These are phyloP conservation scores for Euura lappo DNA, from an alignment of 1,140 invertebrate genomes.

Conservation along the genomic window DNA sequence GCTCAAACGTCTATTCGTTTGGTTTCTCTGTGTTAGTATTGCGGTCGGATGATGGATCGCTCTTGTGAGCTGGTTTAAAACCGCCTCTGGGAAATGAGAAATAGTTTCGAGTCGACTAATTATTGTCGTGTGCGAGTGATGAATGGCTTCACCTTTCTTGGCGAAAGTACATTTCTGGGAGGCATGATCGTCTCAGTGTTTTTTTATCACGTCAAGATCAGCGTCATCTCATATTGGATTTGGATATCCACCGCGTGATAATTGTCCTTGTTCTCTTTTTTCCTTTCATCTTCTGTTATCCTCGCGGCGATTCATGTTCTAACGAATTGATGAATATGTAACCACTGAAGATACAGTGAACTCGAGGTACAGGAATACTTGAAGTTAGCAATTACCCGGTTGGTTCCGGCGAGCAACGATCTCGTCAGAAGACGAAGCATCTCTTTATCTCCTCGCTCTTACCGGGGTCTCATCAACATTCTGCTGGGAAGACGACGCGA, in stretches of 20 bases:
- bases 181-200: background rate
- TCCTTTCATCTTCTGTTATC: background rate
- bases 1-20: background rate
- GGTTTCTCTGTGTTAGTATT: constrained; percentile 31
- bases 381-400: constrained; percentile 38
- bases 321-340: background rate
- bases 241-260: no score
- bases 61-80: constrained; percentile 44
- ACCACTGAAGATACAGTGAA: background rate
- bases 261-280: no score
- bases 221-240: no score
- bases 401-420: constrained; percentile 28
- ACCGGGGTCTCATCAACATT: constrained; percentile 30
- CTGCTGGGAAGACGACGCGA: background rate
- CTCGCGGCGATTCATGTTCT: background rate
- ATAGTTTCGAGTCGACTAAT: constrained; percentile 29
- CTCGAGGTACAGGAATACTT: background rate
- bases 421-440: constrained; percentile 1
- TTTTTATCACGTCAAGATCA: no score
- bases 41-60: constrained; percentile 52
- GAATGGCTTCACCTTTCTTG: constrained; percentile 23
- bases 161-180: background rate
- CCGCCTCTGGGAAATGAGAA: constrained; percentile 28
- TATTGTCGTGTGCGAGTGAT: constrained; percentile 27
- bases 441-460: constrained; percentile 21